Evolutionary conservation across 2,797 vertebrate species (phyloP), one percentile per base, ranked within the genome.

Genomic region (Yasuhikotakia modesta): DNA sequence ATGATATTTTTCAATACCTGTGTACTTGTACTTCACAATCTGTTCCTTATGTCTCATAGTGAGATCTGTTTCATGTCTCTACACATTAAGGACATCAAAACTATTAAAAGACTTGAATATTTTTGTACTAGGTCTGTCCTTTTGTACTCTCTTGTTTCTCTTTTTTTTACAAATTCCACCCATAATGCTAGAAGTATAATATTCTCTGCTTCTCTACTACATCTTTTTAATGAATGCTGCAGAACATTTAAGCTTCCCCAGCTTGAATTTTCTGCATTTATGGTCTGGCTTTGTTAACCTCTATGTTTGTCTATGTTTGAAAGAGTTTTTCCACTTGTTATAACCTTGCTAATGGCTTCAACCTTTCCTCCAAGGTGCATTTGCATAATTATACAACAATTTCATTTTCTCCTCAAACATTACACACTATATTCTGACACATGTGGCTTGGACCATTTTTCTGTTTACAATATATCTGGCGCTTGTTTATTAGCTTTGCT

Each of bases 161-260:
- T 64, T n/a, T 64, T 81, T 84, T 83, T n/a, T n/a, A 57, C 21
- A 21, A 4, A 11, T 66, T 85, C 69, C 76, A 73, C 84, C 17
- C 76, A 85, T 19, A 86, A 83, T 83, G 81, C 78, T 46, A 79
- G 60, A 71, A 64, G 72, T 46, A 39, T 39, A 52, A 73, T 52
- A 22, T 30, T 73, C 67, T 76, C 22, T 7, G 3, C 19, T 39
- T 45, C 81, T 79, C 78, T 5, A 27, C 46, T 61, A 19, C 32
- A 7, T 24, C 86, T 78, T 78, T 83, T 86, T 88, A 82, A 81
- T 85, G 81, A 85, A 86, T 87, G 86, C 86, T 82, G 87, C 83
- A 83, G 70, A 82, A n/a, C n/a, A n/a, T n/a, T n/a, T n/a, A n/a
- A n/a, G 86, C 81, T 83, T 84, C 76, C 81, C 80, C 80, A 84